Conservation (phyloP, 1,140 invertebrate species). For the Drosophila bocki region DNA sequence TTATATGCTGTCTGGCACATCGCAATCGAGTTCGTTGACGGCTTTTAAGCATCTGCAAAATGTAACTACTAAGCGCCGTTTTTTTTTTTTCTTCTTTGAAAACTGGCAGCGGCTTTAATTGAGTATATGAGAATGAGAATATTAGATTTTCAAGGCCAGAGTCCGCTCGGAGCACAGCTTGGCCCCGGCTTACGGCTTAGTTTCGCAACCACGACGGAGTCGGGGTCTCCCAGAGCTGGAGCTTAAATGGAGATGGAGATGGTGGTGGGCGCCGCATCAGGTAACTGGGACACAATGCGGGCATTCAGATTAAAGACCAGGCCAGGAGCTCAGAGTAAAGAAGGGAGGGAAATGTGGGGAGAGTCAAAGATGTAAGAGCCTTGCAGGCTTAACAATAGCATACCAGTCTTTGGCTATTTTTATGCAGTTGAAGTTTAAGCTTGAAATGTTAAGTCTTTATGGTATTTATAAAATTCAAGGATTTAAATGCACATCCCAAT, state of each 20-base stretch:
- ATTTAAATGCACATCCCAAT: too few species aligned
- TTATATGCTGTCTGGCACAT: conserved; percentile 43
- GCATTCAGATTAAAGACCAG: conserved; percentile 17
- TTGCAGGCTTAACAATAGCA: conserved; percentile 1
- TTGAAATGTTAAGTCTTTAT: too few species aligned
- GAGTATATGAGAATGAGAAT: conserved; percentile 57
- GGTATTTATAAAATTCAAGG: too few species aligned
- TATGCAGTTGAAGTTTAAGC: background rate
- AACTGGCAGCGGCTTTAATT: conserved; percentile 43
- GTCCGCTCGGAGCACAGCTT: conserved; percentile 23
- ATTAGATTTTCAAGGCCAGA: conserved; percentile 60
- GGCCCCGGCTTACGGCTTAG: conserved; percentile 47
- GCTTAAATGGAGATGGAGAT: conserved; percentile 15
- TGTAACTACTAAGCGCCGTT: conserved; percentile 53
- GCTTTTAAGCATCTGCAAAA: conserved; percentile 60
- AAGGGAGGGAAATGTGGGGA: background rate
- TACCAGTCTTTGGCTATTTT: background rate
- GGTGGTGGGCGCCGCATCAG: conserved; percentile 45
- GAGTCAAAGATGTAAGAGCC: background rate
- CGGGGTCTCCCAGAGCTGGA: conserved; percentile 4
- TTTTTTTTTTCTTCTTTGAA: conserved; percentile 31
- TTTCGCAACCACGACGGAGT: conserved; percentile 35
- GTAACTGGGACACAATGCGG: conserved; percentile 48
- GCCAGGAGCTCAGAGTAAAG: conserved; percentile 4
- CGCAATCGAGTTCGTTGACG: conserved; percentile 50